Percentiles rank a stretch among this genome's conserved stretches.
Conservation (phyloP, 2,797 vertebrate species). For the Poeciliopsis presidionis region DNA sequence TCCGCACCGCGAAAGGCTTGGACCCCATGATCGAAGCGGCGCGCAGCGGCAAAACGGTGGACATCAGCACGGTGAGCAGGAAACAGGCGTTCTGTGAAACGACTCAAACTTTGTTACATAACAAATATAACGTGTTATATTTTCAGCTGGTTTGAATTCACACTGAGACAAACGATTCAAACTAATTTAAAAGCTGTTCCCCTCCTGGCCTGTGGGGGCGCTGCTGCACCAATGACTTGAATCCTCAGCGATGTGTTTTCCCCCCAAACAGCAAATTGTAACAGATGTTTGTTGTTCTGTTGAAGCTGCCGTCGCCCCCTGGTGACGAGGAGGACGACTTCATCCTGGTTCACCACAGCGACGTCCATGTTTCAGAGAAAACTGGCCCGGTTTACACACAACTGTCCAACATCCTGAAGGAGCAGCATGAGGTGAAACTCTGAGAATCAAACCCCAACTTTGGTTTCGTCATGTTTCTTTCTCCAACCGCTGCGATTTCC, state of each 20-base stretch:
- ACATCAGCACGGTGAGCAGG: constrained; percentile 85
- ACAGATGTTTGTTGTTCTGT: constrained; percentile 18
- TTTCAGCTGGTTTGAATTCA: too few species aligned
- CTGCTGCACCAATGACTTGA: too few species aligned
- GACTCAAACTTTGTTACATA: neutral
- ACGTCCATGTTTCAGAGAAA: constrained; percentile 88
- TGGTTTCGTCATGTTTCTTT: neutral
- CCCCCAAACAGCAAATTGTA: neutral
- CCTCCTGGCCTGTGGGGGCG: too few species aligned
- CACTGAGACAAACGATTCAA: too few species aligned
- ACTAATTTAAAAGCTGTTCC: too few species aligned
- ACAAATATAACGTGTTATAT: too few species aligned
- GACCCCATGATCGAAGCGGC: constrained; percentile 87
- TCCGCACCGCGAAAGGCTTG: constrained; percentile 87
- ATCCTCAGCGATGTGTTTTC: neutral
- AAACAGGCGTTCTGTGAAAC: neutral
- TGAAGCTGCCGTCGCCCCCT: constrained; percentile 90
- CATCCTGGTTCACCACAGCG: constrained; percentile 93
- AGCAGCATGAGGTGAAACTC: constrained; percentile 87
- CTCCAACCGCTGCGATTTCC: constrained; percentile 9
- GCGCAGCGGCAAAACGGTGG: constrained; percentile 83
- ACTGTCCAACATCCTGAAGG: constrained; percentile 88
- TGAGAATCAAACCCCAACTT: neutral
- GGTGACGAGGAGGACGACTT: constrained; percentile 93
- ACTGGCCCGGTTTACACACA: constrained; percentile 89